These are phyloP conservation scores for Prietella phreatophila DNA, from an alignment of 2,113 vertebrate genomes.

Conservation along the genomic window DNA sequence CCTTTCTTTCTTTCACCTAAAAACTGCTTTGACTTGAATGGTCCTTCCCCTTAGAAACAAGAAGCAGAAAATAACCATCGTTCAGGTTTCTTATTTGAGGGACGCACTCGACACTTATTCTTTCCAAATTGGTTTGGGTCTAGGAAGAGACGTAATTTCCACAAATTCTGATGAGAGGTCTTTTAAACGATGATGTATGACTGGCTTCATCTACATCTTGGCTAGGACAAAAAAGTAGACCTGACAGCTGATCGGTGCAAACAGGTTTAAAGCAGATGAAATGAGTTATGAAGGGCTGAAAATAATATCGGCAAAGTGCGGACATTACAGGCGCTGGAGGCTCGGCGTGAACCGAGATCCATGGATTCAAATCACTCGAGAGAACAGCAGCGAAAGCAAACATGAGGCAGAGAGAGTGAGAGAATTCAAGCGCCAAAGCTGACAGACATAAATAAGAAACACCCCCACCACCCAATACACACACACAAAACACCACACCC, in stretches of 20 bases:
- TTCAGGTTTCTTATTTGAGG: not conserved
- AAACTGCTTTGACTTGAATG: not conserved
- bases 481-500: slow-evolving; percentile 11
- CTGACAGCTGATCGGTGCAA: slow-evolving; percentile 22
- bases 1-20: not conserved
- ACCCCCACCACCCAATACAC: not conserved
- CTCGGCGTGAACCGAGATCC: not conserved
- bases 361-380: slow-evolving; percentile 31
- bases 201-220: not conserved
- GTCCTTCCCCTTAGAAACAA: not conserved
- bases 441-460: slow-evolving; percentile 11
- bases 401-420: not conserved
- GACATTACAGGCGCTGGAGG: slow-evolving; percentile 21
- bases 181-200: slow-evolving; percentile 14
- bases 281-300: slow-evolving; percentile 12
- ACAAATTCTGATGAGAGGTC: not conserved
- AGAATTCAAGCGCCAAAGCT: not conserved
- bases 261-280: slow-evolving; percentile 4
- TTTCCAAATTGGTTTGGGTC: slow-evolving; percentile 6
- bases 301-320: slow-evolving; percentile 19
- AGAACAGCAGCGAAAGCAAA: not conserved
- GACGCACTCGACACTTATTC: not conserved
- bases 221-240: not conserved
- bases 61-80: not conserved
- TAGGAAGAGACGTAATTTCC: not conserved